These are phyloP conservation scores for Drosophila guanche DNA, from an alignment of 1,140 invertebrate genomes.

Conservation along the genomic window DNA sequence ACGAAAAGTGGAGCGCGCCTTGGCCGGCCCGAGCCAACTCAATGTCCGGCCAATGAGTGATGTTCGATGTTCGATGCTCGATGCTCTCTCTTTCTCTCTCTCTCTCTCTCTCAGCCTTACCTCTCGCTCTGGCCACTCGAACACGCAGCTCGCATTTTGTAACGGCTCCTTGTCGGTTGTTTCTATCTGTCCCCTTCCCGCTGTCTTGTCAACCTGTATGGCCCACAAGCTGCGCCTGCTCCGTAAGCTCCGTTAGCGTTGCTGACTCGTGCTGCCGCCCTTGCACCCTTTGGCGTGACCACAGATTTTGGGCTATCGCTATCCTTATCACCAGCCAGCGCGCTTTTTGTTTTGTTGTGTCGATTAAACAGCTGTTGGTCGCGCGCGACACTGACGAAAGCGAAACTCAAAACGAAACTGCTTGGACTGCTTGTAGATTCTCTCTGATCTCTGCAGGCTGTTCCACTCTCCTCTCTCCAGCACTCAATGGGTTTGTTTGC, in stretches of 20 bases:
- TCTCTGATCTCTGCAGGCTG: neutral
- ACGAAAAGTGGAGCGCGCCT: too few species aligned
- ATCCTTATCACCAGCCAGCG: too few species aligned
- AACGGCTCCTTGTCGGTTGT: neutral
- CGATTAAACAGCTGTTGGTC: conserved; percentile 16
- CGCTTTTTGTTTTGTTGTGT: too few species aligned
- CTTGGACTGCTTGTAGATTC: neutral
- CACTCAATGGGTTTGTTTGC: conserved; percentile 50
- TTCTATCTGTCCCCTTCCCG: conserved; percentile 8
- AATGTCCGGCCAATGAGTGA: too few species aligned
- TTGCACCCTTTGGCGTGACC: neutral
- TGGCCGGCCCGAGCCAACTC: too few species aligned
- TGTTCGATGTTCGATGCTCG: too few species aligned
- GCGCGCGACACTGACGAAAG: conserved; percentile 16
- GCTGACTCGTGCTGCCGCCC: neutral
- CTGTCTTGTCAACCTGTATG: neutral
- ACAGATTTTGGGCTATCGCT: too few species aligned
- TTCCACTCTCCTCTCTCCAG: conserved; percentile 1
- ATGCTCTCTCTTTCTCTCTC: too few species aligned
- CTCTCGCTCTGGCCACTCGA: neutral
- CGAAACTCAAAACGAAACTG: neutral
- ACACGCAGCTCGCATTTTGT: too few species aligned
- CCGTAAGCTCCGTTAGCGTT: conserved; percentile 27
- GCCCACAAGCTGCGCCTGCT: conserved; percentile 16
- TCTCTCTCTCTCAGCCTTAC: too few species aligned